Conservation (phyloP, 2,888 invertebrate genomes). For the Spilarctia lutea region DNA sequence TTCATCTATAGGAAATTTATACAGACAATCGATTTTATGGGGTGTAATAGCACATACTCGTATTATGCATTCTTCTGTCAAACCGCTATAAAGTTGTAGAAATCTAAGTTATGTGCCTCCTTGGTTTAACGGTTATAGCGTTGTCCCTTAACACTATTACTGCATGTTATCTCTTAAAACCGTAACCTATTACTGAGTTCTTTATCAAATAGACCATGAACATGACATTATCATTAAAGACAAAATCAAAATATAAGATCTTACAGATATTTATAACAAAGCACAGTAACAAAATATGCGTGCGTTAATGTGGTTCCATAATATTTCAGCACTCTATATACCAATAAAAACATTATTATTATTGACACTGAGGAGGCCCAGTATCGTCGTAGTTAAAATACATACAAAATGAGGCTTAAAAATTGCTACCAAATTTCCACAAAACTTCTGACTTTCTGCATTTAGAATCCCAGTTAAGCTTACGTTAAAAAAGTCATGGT, state of each 20-base stretch:
- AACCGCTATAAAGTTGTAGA: constrained; percentile 15
- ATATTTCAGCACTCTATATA: no score
- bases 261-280: no score
- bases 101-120: constrained; percentile 27
- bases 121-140: constrained; percentile 31
- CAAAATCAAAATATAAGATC: background rate
- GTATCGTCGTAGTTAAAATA: background rate
- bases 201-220: background rate
- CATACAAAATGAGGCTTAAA: background rate
- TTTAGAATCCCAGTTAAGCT: background rate
- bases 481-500: background rate
- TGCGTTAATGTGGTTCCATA: no score
- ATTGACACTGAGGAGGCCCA: no score
- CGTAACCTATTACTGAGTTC: background rate
- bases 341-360: no score
- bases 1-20: background rate
- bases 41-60: constrained; percentile 3
- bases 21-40: constrained; percentile 14
- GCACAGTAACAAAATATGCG: no score
- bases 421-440: background rate
- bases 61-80: constrained; percentile 9
- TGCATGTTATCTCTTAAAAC: background rate
- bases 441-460: background rate
- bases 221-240: background rate
- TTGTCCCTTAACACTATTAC: constrained; percentile 24